These are phyloP conservation scores for Pagrus major DNA, from an alignment of 2,113 vertebrate genomes.

Conservation along the genomic window DNA sequence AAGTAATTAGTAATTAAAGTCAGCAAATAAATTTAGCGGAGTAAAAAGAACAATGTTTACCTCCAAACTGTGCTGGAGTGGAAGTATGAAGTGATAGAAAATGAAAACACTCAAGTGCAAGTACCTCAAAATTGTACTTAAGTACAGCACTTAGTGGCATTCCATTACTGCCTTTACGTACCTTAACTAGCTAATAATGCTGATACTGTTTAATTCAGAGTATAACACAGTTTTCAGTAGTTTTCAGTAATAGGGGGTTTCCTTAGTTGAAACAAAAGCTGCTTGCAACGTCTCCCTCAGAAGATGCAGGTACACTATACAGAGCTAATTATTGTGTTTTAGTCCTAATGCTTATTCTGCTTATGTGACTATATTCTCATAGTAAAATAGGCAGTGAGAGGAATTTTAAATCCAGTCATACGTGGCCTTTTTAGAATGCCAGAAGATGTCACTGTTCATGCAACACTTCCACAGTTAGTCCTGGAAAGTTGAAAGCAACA, in stretches of 20 bases:
- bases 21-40: too few relatives aligned
- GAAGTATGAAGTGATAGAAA: too few relatives aligned
- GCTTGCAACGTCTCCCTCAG: not conserved
- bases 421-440: conserved; percentile 55
- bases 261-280: not conserved
- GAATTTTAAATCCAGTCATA: conserved; percentile 19
- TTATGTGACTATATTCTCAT: not conserved
- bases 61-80: too few relatives aligned
- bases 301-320: not conserved
- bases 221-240: not conserved
- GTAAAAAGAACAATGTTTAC: too few relatives aligned
- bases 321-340: not conserved
- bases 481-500: conserved; percentile 22
- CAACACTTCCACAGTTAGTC: conserved; percentile 55
- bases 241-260: not conserved
- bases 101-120: too few relatives aligned
- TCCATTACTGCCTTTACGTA: too few relatives aligned
- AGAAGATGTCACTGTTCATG: conserved; percentile 85
- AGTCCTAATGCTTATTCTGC: not conserved
- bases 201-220: not conserved
- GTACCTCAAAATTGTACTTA: too few relatives aligned
- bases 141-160: too few relatives aligned
- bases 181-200: not conserved
- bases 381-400: not conserved
- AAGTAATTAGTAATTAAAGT: too few relatives aligned